Percentiles rank a stretch among this genome's conserved stretches.
Evolutionary conservation across 2,797 vertebrate genomes (phyloP).

Genomic region (Labeo calbasu): DNA sequence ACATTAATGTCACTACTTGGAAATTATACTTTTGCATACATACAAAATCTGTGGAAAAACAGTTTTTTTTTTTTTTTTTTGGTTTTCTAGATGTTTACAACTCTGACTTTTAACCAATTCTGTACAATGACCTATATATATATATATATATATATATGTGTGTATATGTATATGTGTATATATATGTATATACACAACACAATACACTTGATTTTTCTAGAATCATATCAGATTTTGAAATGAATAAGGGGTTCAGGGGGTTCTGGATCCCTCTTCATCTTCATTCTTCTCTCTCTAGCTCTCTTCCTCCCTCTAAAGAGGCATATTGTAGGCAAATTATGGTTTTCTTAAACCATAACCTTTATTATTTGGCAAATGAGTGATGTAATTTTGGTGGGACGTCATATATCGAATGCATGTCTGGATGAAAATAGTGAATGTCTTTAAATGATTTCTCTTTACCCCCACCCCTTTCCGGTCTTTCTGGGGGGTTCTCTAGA

Average conservation of each 20-base stretch:
- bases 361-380: background rate
- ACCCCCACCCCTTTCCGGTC: background rate
- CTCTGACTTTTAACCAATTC: too few species aligned
- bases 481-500: conserved; percentile 64
- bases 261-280: background rate
- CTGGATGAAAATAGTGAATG: conserved; percentile 2
- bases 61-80: too few species aligned
- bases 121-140: too few species aligned
- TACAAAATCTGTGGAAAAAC: too few species aligned
- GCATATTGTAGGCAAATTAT: background rate
- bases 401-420: background rate
- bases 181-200: background rate
- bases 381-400: background rate
- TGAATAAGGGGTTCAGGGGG: background rate
- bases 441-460: conserved; percentile 7
- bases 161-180: too few species aligned
- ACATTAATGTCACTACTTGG: too few species aligned
- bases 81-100: too few species aligned
- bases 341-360: background rate
- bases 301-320: too few species aligned
- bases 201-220: background rate
- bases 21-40: too few species aligned
- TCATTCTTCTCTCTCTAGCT: too few species aligned
- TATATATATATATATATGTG: too few species aligned
- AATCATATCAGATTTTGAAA: background rate